A percentile compares a stretch with the other conserved stretches of the same genome.
Conservation (phyloP, 2,113 vertebrate species). For the Seriola aureovittata region DNA sequence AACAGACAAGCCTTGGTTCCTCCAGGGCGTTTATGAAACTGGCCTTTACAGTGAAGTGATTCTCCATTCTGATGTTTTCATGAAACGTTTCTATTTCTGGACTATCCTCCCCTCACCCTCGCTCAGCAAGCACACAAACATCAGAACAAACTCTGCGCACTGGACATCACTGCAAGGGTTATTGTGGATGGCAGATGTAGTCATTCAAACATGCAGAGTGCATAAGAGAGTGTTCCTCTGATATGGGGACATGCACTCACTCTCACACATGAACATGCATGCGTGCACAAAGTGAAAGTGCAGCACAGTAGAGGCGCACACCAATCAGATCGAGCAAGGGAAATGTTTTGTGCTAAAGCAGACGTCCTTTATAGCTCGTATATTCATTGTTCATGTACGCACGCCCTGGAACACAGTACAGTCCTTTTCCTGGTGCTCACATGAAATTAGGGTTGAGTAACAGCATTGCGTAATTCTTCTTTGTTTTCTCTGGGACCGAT, state of each 20-base stretch:
- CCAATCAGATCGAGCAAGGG: neutral
- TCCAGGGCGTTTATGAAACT: slow-evolving; percentile 75
- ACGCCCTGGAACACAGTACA: slow-evolving; percentile 9
- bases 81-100: slow-evolving; percentile 77
- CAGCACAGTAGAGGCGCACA: neutral
- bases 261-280: slow-evolving; percentile 24
- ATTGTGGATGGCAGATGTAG: slow-evolving; percentile 66
- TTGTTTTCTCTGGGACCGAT: slow-evolving; percentile 66
- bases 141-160: slow-evolving; percentile 63
- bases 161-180: slow-evolving; percentile 60
- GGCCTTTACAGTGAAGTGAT: slow-evolving; percentile 73
- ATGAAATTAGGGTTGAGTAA: slow-evolving; percentile 72
- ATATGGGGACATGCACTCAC: slow-evolving; percentile 4
- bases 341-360: slow-evolving; percentile 16
- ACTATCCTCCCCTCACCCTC: slow-evolving; percentile 63
- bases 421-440: slow-evolving; percentile 45
- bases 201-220: slow-evolving; percentile 65
- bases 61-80: slow-evolving; percentile 74
- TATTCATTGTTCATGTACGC: slow-evolving; percentile 12
- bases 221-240: slow-evolving; percentile 32
- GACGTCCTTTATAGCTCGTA: slow-evolving; percentile 17
- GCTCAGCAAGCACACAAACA: slow-evolving; percentile 60
- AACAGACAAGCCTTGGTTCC: slow-evolving; percentile 76
- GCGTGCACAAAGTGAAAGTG: slow-evolving; percentile 40
- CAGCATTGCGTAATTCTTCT: slow-evolving; percentile 71